phyloP scores from a whole-genome alignment of 2,797 vertebrate species.

The Tympanoctomys barrerae region DNA sequence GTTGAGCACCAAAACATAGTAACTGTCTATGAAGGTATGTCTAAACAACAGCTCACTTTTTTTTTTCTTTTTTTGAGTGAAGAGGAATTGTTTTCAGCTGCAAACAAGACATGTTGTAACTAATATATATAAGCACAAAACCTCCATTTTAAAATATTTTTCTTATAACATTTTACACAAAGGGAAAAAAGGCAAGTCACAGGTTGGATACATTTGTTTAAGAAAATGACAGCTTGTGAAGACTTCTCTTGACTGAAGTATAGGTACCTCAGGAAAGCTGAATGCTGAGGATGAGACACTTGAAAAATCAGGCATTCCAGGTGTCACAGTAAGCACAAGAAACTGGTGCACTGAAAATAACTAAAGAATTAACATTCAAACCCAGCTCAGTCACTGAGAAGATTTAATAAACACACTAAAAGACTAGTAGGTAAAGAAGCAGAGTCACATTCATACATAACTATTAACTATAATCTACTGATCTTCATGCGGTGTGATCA shows the following conservation, averaged over 20 bases:
- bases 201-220: background rate
- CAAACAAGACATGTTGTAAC: background rate
- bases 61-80: background rate
- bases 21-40: background rate
- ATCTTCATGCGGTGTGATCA: background rate
- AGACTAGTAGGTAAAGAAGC: background rate
- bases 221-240: background rate
- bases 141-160: background rate
- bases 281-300: background rate
- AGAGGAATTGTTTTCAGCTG: background rate
- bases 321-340: background rate
- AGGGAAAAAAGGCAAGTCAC: background rate
- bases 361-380: background rate
- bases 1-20: background rate
- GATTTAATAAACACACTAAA: background rate
- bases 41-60: background rate
- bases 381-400: background rate
- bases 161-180: background rate
- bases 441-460: background rate
- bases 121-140: background rate
- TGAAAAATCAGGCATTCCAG: background rate
- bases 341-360: background rate
- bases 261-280: background rate
- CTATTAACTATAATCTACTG: background rate
- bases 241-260: background rate